A percentile compares a stretch with the other conserved stretches of the same genome.
phyloP scores from a whole-genome alignment of 2,797 vertebrate species.

The Gallinago stenura region DNA sequence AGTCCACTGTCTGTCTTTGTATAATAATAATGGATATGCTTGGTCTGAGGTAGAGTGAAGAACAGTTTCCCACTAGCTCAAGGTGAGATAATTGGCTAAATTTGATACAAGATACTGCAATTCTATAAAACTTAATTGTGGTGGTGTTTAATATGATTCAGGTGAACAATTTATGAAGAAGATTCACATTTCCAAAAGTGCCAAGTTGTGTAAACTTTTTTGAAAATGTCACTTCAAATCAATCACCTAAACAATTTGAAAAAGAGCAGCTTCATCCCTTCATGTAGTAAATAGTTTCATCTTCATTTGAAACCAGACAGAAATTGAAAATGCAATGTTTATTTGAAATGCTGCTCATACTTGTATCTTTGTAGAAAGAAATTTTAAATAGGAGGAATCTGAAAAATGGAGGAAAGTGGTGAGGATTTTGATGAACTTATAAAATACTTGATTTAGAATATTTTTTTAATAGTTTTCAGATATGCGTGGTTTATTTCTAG shows the following conservation, averaged over 20 bases:
- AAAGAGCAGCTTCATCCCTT: neutral
- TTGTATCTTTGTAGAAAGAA: neutral
- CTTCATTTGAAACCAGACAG: neutral
- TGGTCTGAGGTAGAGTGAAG: neutral
- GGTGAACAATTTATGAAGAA: neutral
- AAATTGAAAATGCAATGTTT: neutral
- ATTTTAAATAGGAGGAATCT: neutral
- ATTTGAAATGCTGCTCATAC: neutral
- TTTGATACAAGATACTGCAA: neutral
- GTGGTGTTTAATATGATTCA: neutral
- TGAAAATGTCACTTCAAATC: neutral
- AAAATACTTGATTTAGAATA: neutral
- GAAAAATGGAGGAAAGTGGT: neutral
- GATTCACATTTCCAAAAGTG: neutral
- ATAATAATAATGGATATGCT: neutral
- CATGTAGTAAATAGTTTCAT: neutral
- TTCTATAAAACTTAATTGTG: neutral
- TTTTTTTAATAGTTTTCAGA: neutral
- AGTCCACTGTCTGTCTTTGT: neutral
- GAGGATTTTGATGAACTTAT: neutral
- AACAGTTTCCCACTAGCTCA: neutral
- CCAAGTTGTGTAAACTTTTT: neutral
- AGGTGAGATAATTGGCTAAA: neutral
- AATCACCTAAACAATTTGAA: neutral
- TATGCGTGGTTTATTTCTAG: neutral